Percentiles rank a stretch among this genome's conserved stretches.
These are phyloP conservation scores for Standfussiana lucernea DNA, from an alignment of 2,888 invertebrate species.

Conservation along the genomic window DNA sequence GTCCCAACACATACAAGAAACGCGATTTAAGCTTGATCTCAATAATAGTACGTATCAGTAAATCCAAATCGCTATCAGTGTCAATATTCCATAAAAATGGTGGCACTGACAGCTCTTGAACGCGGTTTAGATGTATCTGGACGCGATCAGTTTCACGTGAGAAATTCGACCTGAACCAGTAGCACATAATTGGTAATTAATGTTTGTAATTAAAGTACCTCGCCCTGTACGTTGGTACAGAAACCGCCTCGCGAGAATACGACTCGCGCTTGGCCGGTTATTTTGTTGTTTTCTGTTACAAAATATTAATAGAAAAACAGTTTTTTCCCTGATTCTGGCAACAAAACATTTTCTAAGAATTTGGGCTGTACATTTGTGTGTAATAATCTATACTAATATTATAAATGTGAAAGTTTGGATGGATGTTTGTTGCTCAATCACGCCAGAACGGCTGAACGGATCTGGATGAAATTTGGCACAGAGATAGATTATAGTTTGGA, in stretches of 20 bases:
- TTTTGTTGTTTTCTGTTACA: conserved; percentile 10
- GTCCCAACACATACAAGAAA: neutral
- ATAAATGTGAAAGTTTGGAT: too few relatives aligned
- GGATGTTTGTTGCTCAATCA: too few relatives aligned
- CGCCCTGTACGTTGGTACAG: neutral
- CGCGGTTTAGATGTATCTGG: neutral
- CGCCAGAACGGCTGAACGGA: too few relatives aligned
- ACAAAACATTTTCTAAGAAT: conserved; percentile 30
- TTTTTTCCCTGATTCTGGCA: neutral
- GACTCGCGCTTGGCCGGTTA: too few relatives aligned
- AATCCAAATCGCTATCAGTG: neutral
- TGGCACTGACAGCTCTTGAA: neutral
- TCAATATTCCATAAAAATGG: neutral
- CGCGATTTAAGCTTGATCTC: neutral
- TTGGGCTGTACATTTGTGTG: conserved; percentile 2
- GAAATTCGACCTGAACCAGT: neutral
- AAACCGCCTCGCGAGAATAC: neutral
- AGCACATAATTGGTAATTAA: too few relatives aligned
- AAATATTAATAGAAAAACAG: neutral
- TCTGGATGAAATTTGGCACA: too few relatives aligned
- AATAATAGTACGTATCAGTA: neutral
- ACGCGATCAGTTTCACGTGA: neutral
- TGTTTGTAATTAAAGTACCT: too few relatives aligned
- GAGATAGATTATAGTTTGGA: too few relatives aligned
- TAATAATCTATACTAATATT: too few relatives aligned